phyloP scores from a whole-genome alignment of 2,797 vertebrate species.

The Sylvia borin region DNA sequence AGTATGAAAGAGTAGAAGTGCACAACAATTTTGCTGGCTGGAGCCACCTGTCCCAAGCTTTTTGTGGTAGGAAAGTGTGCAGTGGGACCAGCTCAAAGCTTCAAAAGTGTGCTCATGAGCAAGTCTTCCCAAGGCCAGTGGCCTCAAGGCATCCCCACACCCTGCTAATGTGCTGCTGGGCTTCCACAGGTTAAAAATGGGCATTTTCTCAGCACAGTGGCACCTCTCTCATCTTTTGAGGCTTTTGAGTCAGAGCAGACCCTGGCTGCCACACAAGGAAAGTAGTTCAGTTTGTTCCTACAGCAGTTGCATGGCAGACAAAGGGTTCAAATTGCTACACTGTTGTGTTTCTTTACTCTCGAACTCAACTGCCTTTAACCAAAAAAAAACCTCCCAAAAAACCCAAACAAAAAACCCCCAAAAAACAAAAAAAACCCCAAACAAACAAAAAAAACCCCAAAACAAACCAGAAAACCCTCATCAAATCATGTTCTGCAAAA shows the following conservation, averaged over 20 bases:
- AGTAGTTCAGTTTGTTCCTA: not conserved
- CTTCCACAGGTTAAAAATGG: not conserved
- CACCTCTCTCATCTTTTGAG: not conserved
- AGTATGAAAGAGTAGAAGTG: not conserved
- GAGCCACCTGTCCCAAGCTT: accelerated
- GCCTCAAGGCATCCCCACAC: not conserved
- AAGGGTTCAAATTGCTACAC: not conserved
- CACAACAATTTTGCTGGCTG: not conserved
- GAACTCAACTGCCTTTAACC: not conserved
- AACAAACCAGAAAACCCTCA: not conserved
- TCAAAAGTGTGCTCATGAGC: not conserved
- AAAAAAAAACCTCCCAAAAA: no score
- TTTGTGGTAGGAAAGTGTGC: no score
- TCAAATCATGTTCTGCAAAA: not conserved
- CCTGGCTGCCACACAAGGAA: not conserved
- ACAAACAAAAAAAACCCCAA: no score
- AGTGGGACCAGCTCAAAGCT: not conserved
- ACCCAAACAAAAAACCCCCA: not conserved
- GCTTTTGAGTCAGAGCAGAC: not conserved
- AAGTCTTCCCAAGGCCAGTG: not conserved
- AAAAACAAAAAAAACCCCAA: no score
- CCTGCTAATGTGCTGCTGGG: not conserved
- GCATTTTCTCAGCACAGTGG: not conserved
- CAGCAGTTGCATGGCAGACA: not conserved
- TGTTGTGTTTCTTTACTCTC: not conserved